These are phyloP conservation scores for Rhodophaea formosa DNA, from an alignment of 2,888 invertebrate genomes.

Conservation along the genomic window DNA sequence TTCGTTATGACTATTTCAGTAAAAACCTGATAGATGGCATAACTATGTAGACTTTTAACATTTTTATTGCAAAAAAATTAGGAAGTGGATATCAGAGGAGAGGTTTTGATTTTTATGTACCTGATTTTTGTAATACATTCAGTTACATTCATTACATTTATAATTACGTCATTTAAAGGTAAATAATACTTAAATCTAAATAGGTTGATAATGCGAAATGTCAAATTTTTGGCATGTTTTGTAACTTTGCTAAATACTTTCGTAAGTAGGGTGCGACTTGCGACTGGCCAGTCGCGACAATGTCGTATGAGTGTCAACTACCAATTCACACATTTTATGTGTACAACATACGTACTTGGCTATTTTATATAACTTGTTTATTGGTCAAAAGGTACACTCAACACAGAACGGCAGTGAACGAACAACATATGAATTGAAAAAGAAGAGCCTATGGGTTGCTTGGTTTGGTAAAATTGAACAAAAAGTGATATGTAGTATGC, in stretches of 20 bases:
- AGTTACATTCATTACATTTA: no score
- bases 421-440: no score
- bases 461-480: no score
- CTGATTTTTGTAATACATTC: no score
- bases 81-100: no score
- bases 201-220: no score
- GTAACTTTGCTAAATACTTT: conserved; percentile 16
- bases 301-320: conserved; percentile 34
- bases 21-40: background rate
- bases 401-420: background rate
- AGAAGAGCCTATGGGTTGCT: no score
- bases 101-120: no score
- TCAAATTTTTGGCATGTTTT: background rate
- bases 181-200: no score
- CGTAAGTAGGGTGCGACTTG: conserved; percentile 24
- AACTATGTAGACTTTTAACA: no score
- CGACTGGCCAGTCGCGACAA: background rate
- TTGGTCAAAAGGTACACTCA: conserved; percentile 22
- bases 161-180: no score
- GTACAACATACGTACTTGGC: conserved; percentile 17
- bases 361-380: conserved; percentile 47
- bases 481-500: no score
- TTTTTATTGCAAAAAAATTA: background rate
- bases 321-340: conserved; percentile 51
- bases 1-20: background rate